A percentile compares a stretch with the other conserved stretches of the same genome.
phyloP scores from a whole-genome alignment of 2,888 invertebrate species.

The Chloroclysta siterata region DNA sequence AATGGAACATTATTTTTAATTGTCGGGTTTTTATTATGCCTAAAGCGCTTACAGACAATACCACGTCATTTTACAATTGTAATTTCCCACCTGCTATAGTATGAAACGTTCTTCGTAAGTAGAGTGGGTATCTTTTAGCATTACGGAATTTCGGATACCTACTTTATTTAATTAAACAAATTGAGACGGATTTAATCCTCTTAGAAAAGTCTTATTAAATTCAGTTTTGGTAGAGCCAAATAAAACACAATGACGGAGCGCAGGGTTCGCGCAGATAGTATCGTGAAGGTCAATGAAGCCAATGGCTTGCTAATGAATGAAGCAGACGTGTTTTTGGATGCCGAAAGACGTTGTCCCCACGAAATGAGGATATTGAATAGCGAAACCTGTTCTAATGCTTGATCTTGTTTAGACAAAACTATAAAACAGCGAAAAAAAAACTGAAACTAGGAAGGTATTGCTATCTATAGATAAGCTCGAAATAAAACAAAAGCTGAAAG shows the following conservation, averaged over 20 bases:
- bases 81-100: too few species aligned
- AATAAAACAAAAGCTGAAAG: constrained; percentile 7
- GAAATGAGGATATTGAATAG: constrained; percentile 15
- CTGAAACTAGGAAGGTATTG: neutral
- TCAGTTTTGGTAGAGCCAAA: constrained; percentile 16
- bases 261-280: constrained; percentile 46
- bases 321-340: constrained; percentile 24
- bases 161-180: too few species aligned
- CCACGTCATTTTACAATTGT: too few species aligned
- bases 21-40: neutral
- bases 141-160: too few species aligned
- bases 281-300: constrained; percentile 53
- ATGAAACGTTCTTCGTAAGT: too few species aligned
- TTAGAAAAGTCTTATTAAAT: too few species aligned
- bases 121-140: too few species aligned
- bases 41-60: too few species aligned
- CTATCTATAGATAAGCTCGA: neutral
- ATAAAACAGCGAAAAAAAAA: neutral
- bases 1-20: neutral
- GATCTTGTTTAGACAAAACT: neutral
- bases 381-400: constrained; percentile 3
- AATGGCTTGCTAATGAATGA: constrained; percentile 36
- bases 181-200: too few species aligned
- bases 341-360: constrained; percentile 14
- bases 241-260: constrained; percentile 36